These are phyloP conservation scores for Nomada hirtipes DNA, from an alignment of 2,888 invertebrate species.

Conservation along the genomic window DNA sequence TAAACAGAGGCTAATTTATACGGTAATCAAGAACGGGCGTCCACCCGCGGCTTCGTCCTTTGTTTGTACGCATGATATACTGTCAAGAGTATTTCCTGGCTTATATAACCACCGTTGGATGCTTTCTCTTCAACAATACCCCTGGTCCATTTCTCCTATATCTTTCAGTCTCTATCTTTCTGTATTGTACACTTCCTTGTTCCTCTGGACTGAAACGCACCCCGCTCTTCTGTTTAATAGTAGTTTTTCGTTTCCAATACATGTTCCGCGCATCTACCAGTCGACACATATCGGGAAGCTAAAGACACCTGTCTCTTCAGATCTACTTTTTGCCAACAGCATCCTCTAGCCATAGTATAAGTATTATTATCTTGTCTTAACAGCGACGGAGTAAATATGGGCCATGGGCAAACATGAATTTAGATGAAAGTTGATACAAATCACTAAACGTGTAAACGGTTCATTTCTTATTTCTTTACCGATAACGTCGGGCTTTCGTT, in stretches of 20 bases:
- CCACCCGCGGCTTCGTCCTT: constrained; percentile 73
- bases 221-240: constrained; percentile 9
- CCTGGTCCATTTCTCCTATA: not conserved
- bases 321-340: constrained; percentile 16
- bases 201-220: not conserved
- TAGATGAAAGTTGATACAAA: too few species aligned
- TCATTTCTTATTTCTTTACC: too few species aligned
- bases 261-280: constrained; percentile 62
- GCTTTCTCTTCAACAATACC: constrained; percentile 39
- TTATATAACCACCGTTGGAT: constrained; percentile 45
- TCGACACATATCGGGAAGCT: constrained; percentile 75
- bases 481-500: too few species aligned
- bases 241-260: not conserved
- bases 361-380: constrained; percentile 74
- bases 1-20: constrained; percentile 81
- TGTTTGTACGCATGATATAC: constrained; percentile 59
- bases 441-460: too few species aligned
- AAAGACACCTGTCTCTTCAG: constrained; percentile 76
- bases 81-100: constrained; percentile 59
- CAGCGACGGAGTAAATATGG: constrained; percentile 61
- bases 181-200: constrained; percentile 15
- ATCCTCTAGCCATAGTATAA: constrained; percentile 74
- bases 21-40: constrained; percentile 76
- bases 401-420: too few species aligned
- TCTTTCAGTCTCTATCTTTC: not conserved